Evolutionary conservation across 2,888 invertebrate species (phyloP).

Genomic region (Mylabris sibirica): DNA sequence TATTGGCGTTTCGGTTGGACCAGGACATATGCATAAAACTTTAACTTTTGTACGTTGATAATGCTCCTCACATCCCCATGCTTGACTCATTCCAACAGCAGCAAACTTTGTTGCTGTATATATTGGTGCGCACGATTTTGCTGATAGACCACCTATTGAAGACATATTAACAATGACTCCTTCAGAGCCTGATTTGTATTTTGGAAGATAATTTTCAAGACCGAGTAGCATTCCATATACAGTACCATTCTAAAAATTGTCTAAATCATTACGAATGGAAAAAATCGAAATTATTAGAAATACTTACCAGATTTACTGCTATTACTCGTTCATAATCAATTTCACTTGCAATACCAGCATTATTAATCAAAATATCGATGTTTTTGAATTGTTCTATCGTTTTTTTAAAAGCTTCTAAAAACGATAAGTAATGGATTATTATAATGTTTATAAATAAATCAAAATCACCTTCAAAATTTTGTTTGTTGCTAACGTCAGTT

Average conservation of each 20-base stretch:
- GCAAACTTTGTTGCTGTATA: conserved; percentile 58
- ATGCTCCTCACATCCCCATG: conserved; percentile 49
- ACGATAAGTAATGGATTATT: not conserved
- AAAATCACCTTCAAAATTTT: conserved; percentile 4
- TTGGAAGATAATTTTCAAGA: conserved; percentile 60
- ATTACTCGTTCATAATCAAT: conserved; percentile 38
- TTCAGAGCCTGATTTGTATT: conserved; percentile 61
- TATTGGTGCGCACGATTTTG: conserved; percentile 50
- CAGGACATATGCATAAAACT: conserved; percentile 58
- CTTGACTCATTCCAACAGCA: conserved; percentile 50
- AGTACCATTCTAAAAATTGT: conserved; percentile 59
- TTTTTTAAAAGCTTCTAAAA: conserved; percentile 72
- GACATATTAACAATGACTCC: conserved; percentile 62
- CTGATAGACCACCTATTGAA: conserved; percentile 57
- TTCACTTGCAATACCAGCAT: conserved; percentile 43
- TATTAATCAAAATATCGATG: too few relatives aligned
- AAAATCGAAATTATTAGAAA: conserved; percentile 55
- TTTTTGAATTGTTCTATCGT: conserved; percentile 72
- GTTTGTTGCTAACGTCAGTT: not conserved
- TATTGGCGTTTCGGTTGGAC: conserved; percentile 56
- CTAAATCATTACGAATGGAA: conserved; percentile 60
- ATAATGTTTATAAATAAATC: not conserved
- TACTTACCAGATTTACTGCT: conserved; percentile 40
- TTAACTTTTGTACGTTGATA: conserved; percentile 56
- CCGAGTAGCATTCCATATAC: conserved; percentile 59